These are phyloP conservation scores for Lagorchestes hirsutus DNA, from an alignment of 2,797 vertebrate species.

Conservation along the genomic window DNA sequence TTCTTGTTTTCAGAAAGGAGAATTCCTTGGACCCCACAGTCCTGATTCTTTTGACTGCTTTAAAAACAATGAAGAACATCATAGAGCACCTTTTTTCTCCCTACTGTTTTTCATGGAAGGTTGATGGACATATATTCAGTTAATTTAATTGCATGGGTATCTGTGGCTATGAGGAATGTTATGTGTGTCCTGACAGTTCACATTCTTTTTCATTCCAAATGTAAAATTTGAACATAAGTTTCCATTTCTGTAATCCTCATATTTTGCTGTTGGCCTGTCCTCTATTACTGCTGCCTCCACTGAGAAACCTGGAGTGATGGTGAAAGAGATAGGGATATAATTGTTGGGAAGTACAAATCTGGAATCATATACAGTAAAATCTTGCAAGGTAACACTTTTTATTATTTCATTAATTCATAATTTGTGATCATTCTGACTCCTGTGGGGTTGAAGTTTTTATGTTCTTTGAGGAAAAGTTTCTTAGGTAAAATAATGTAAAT, in stretches of 20 bases:
- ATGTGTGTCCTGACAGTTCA: background rate
- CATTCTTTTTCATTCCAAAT: background rate
- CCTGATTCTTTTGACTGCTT: background rate
- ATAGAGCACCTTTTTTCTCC: background rate
- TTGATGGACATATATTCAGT: background rate
- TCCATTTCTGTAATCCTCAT: background rate
- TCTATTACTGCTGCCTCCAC: background rate
- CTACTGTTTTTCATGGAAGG: background rate
- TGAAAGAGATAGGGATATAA: background rate
- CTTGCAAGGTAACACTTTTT: background rate
- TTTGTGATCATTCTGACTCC: slow-evolving; percentile 1
- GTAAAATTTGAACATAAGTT: background rate
- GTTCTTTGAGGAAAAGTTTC: slow-evolving; percentile 23
- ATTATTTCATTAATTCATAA: slow-evolving; percentile 42
- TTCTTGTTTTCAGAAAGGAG: slow-evolving; percentile 49
- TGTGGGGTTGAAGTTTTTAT: background rate
- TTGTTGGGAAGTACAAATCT: background rate
- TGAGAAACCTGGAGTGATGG: background rate
- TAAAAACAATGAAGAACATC: background rate
- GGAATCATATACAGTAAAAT: background rate
- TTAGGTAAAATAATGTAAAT: slow-evolving; percentile 25
- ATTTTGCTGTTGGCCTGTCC: background rate
- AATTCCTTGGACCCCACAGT: too few species aligned
- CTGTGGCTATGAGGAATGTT: slow-evolving; percentile 21
- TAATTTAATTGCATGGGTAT: slow-evolving; percentile 33